phyloP scores from a whole-genome alignment of 2,888 invertebrate species.

The Meloe dianella region DNA sequence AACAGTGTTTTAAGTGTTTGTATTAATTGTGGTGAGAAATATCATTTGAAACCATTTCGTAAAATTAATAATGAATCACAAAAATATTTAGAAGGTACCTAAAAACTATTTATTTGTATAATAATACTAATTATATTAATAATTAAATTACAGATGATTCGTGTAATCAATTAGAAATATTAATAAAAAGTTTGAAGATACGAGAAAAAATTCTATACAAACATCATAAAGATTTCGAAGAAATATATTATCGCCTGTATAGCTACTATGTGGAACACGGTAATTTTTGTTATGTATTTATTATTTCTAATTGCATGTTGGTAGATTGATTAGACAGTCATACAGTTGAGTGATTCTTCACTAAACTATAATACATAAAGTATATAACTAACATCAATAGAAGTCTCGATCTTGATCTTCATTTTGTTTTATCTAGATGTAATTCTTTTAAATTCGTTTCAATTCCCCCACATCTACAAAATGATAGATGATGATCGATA shows the following conservation, averaged over 20 bases:
- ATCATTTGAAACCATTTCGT: constrained; percentile 44
- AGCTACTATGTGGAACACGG: constrained; percentile 62
- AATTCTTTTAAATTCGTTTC: too few species aligned
- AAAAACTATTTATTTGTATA: constrained; percentile 15
- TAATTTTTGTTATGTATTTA: constrained; percentile 40
- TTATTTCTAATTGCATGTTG: too few species aligned
- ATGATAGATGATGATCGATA: too few species aligned
- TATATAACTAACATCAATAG: too few species aligned
- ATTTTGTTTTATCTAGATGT: too few species aligned
- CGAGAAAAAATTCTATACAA: constrained; percentile 60
- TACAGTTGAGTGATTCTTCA: too few species aligned
- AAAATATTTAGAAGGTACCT: constrained; percentile 51
- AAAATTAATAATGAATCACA: constrained; percentile 49
- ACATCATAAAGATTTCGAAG: constrained; percentile 61
- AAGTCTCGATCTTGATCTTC: too few species aligned
- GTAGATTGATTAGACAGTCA: too few species aligned
- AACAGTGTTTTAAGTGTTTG: constrained; percentile 53
- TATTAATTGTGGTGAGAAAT: constrained; percentile 45
- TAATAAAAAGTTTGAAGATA: constrained; percentile 59
- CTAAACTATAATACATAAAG: too few species aligned
- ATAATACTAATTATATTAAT: constrained; percentile 13
- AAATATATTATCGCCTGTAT: constrained; percentile 59
- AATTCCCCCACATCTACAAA: too few species aligned
- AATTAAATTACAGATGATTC: constrained; percentile 41
- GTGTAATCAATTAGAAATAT: constrained; percentile 49